Evolutionary conservation across 2,113 vertebrate species (phyloP).

Genomic region (Silurus glanis): DNA sequence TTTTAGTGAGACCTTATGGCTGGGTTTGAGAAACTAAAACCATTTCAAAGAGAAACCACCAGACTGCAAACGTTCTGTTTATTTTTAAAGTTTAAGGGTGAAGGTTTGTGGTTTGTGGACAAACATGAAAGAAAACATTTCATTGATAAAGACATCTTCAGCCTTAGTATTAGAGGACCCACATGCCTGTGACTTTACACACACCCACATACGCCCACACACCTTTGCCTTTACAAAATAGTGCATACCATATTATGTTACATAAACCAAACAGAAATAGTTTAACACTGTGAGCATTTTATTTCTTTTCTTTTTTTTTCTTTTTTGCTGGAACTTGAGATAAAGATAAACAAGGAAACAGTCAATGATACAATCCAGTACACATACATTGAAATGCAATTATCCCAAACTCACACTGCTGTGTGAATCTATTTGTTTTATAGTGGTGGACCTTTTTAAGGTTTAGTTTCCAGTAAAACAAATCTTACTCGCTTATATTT

Average conservation of each 20-base stretch:
- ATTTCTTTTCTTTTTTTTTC: background rate
- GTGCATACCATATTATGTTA: slow-evolving; percentile 15
- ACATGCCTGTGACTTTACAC: slow-evolving; percentile 11
- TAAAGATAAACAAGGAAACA: slow-evolving; percentile 1
- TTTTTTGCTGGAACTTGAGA: background rate
- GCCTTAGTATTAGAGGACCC: slow-evolving; percentile 49
- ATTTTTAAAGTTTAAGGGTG: slow-evolving; percentile 69
- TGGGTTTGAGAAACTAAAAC: slow-evolving; percentile 59
- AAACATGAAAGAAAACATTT: slow-evolving; percentile 68
- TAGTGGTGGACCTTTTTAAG: background rate
- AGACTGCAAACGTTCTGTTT: slow-evolving; percentile 65
- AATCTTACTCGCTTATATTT: slow-evolving; percentile 23
- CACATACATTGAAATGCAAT: slow-evolving; percentile 60
- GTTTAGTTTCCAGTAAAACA: background rate
- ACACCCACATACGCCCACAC: background rate
- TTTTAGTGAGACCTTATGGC: slow-evolving; percentile 42
- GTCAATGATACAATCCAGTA: slow-evolving; percentile 40
- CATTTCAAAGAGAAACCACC: slow-evolving; percentile 59
- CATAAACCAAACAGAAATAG: background rate
- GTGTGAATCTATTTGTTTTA: slow-evolving; percentile 48
- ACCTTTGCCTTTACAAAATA: background rate
- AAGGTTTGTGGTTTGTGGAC: slow-evolving; percentile 67
- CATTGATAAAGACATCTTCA: slow-evolving; percentile 61
- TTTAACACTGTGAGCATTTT: background rate
- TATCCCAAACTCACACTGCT: slow-evolving; percentile 63